Base-by-base conservation (phyloP, 2,888 invertebrate genomes). In the Scaeva pyrastri region DNA sequence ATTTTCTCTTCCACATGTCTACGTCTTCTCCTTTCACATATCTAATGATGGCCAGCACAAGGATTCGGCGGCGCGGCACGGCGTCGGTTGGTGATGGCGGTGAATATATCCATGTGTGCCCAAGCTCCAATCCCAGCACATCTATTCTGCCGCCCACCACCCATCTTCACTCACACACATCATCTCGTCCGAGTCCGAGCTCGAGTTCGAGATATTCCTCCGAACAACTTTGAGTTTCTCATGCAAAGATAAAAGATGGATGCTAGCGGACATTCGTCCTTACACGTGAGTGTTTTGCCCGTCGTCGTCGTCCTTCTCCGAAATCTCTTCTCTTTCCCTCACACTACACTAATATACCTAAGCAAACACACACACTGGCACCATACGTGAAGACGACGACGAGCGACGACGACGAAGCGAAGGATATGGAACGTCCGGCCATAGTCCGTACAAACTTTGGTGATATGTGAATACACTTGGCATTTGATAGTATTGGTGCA, bases 201-300 rank as follows among this genome's bases (percentile, higher is more conserved):
- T 7, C 16, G 8, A 8, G 16, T 58, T 74, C 43, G 73, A 76
- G 71, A 77, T 82, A 73, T 86, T 31, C 77, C 68, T 68, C 50
- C 58, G 70, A 86, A 60, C 82, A 86, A 86, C 86, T 86, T 86
- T 74, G 86, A 86, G 86, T 86, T 86, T 86, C 86, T 86, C 86
- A 86, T 86, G 86, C 86, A 86, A 86, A 82, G 86, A 86, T 86
- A 86, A 86, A 86, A 86, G 86, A 86, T 86, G 78, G 82, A 86
- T 86, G 86, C 86, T 86, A 62, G 82, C 86, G 86, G 86, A 86
- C 86, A 86, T 86, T 82, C 77, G 86, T 86, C 82, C 86, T 82
- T 86, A 82, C 81, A 86, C 82, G 86, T 86, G 86, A 86, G 74
- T 73, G 74, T 82, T 86, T 81, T 86, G 64, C 77, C 64, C 55